Evolutionary conservation across 92 coral and sea anemone species (phyloP), one percentile per base, ranked within the genome.

Genomic region (Umimayanthus chanpuru): DNA sequence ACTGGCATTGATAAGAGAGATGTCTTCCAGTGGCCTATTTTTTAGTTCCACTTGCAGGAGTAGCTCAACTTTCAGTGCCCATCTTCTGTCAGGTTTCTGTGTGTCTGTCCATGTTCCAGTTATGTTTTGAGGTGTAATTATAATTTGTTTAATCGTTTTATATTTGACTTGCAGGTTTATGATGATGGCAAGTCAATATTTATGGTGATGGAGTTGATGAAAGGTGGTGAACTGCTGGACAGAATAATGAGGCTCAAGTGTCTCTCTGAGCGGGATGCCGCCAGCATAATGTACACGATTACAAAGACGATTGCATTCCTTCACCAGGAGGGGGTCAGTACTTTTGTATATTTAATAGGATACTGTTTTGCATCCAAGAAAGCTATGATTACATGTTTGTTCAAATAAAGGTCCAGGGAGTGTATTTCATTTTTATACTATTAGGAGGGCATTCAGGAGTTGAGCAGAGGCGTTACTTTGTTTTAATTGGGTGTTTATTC

Each of bases 271-370:
- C 90, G 97, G 67, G 99, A 97, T 78, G 96, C 98, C 15, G 98
- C 98, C 4, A 89, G 89, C 68, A 94, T 97, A 32, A 97, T 97
- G 97, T 94, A 90, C 95, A 95, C 99, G 12, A 88, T 97, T 3
- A 94, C 97, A 16, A 90, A 92, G 41, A 92, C 99, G 5, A 92
- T 97, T 38, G 91, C 96, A 23, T 97, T 92, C 82, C 91, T 97
- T 75, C 99, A 97, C 85, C 96, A 95, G 78, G 99, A 97, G 76
- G 99, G 99, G 98, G 99, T 97, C 83, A 28, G 98, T 93, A 16
- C 20, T 6, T 41, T 41, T 41, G 5, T 41, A 41, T 41, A 1
- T 41, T 41, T 0, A n/a, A n/a, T n/a, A 41, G 44, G 6, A 41
- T 41, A 2, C 44, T 41, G 44, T 32, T 32, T 32, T 32, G 36